Evolutionary conservation across 2,888 invertebrate genomes (phyloP).

Genomic region (Bellardia pandia): DNA sequence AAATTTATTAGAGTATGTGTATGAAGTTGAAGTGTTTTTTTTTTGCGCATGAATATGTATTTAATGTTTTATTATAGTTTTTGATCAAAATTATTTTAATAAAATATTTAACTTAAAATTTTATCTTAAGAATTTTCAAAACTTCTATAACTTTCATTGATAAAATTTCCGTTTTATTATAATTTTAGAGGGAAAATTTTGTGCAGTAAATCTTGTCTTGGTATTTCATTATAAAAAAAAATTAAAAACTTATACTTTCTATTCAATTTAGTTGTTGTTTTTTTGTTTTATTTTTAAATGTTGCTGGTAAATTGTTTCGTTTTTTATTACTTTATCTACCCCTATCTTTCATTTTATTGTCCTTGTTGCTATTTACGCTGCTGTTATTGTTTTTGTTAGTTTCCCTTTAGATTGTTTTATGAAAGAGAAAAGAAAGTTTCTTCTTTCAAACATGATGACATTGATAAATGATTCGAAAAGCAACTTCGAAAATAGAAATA

Average conservation of each 20-base stretch:
- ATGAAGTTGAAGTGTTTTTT: neutral
- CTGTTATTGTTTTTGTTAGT: constrained; percentile 26
- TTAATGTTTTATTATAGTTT: neutral
- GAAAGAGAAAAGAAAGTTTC: constrained; percentile 45
- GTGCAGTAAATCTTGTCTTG: constrained; percentile 37
- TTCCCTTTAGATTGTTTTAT: constrained; percentile 40
- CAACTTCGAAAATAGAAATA: constrained; percentile 48
- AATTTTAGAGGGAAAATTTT: constrained; percentile 12
- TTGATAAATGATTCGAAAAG: constrained; percentile 71
- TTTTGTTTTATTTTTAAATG: constrained; percentile 15
- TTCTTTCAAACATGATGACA: constrained; percentile 62
- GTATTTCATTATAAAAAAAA: constrained; percentile 23
- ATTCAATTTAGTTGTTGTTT: neutral
- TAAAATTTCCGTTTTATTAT: neutral
- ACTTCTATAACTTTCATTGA: constrained; percentile 20
- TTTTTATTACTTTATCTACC: constrained; percentile 54
- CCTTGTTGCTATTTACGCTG: constrained; percentile 28
- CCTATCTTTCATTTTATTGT: constrained; percentile 41
- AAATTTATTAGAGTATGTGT: neutral
- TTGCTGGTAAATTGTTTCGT: constrained; percentile 55
- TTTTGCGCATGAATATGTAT: too few relatives aligned
- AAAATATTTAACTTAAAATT: constrained; percentile 12
- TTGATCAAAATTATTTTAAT: neutral
- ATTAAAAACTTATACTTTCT: constrained; percentile 19
- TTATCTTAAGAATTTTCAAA: neutral